Evolutionary conservation across 1,140 invertebrate genomes (phyloP), one percentile per base, ranked within the genome.

Genomic region (Penaeus japonicus): DNA sequence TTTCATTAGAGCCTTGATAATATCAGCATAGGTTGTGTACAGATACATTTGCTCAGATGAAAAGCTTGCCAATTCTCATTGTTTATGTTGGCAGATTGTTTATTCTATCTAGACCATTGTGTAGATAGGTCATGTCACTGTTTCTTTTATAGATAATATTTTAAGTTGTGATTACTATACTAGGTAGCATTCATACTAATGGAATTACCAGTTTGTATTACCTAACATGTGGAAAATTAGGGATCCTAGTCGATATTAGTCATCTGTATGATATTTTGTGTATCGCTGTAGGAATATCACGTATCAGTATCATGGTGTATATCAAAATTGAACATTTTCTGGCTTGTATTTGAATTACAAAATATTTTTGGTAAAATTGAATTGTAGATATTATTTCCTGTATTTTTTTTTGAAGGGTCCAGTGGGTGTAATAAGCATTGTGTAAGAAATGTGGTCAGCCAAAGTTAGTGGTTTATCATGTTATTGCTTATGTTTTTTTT

Each of bases 121-220:
- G 39, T 59, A 57, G 55, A 27, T 83, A 83, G 80, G 30, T 83
- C 65, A 83, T 65, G 59, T 83, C 47, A 83, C 70, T 73, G 70
- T 73, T 30, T 30, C 35, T 73, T 65, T 59, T 83, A 59, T 59
- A 59, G 59, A 83, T 59, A 83, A 62, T 83, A 62, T 35, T 59
- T 35, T 54, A 83, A 83, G 81, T 83, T 83, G 81, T 83, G 81
- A 83, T 83, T 65, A 62, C 57, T 83, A 83, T 83, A 65, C 35
- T 83, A 59, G 39, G 81, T 83, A 59, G 54, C 47, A 83, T 65
- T 65, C 81, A 39, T 83, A 83, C 57, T 83, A 65, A 65, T 83
- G 81, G 59, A 83, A 79, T 79, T 65, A 83, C 59, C 81, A 39
- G 81, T 83, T 83, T 47, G 57, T 83, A 83, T 59, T 83, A 83